phyloP scores from a whole-genome alignment of 2,113 vertebrate genomes.

The Pantherophis guttatus region DNA sequence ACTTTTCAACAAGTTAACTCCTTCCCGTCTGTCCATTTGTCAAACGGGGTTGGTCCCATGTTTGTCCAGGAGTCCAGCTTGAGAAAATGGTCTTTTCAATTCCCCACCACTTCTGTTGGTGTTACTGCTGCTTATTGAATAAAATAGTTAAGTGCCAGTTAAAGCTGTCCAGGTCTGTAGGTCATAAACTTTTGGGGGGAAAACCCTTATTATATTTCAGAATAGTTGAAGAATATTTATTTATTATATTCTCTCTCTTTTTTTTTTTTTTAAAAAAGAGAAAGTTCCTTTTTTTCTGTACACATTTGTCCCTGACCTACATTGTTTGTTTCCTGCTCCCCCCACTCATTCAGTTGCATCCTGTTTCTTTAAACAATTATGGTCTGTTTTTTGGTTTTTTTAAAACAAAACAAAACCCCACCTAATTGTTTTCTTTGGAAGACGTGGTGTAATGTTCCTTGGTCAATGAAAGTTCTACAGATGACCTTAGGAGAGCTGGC shows the following conservation, averaged over 20 bases:
- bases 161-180: background rate
- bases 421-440: background rate
- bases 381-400: background rate
- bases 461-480: background rate
- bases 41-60: background rate
- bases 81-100: background rate
- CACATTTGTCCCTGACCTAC: background rate
- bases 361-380: background rate
- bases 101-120: background rate
- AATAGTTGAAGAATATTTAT: slow-evolving; percentile 3
- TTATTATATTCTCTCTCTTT: slow-evolving; percentile 2
- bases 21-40: background rate
- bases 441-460: background rate
- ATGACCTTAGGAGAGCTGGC: background rate
- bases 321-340: background rate
- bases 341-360: background rate
- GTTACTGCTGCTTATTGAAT: background rate
- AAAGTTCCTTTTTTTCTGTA: background rate
- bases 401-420: background rate
- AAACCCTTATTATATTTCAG: background rate
- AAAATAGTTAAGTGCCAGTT: background rate
- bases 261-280: background rate
- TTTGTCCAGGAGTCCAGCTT: background rate
- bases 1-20: background rate
- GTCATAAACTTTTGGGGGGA: background rate